Evolutionary conservation across 2,797 vertebrate genomes (phyloP).

Genomic region (Myotis pilosus): DNA sequence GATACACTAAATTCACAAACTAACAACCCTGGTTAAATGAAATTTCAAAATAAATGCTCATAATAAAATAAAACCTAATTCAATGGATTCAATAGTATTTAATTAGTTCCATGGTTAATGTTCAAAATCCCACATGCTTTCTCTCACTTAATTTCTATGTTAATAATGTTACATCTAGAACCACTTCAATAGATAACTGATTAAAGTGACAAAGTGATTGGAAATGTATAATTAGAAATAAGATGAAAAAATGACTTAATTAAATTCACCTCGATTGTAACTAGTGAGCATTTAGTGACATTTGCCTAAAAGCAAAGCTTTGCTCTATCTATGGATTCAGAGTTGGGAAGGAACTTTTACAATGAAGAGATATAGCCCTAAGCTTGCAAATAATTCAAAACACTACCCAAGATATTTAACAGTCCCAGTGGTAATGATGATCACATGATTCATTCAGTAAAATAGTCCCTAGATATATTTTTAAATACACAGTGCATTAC

Average conservation of each 20-base stretch:
- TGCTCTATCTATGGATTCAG: background rate
- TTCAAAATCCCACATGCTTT: conserved; percentile 33
- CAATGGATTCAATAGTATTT: conserved; percentile 64
- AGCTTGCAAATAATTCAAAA: background rate
- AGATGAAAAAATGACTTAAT: background rate
- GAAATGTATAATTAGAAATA: conserved; percentile 18
- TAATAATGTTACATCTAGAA: conserved; percentile 38
- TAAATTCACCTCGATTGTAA: background rate
- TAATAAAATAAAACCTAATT: conserved; percentile 27
- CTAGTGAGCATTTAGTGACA: background rate
- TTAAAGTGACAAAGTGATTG: conserved; percentile 33
- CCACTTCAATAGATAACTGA: conserved; percentile 25
- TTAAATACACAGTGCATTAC: background rate
- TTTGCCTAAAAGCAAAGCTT: background rate
- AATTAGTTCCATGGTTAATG: conserved; percentile 60
- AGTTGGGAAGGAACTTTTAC: background rate
- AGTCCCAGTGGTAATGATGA: background rate
- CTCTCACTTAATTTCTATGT: background rate
- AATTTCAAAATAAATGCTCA: conserved; percentile 61
- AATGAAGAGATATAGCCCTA: background rate
- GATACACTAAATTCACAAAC: conserved; percentile 28
- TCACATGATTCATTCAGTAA: background rate
- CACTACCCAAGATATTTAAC: background rate
- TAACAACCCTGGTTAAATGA: conserved; percentile 36
- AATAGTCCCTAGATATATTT: background rate